Evolutionary conservation across 2,113 vertebrate species (phyloP).

Genomic region (Melanotaenia duboulayi): DNA sequence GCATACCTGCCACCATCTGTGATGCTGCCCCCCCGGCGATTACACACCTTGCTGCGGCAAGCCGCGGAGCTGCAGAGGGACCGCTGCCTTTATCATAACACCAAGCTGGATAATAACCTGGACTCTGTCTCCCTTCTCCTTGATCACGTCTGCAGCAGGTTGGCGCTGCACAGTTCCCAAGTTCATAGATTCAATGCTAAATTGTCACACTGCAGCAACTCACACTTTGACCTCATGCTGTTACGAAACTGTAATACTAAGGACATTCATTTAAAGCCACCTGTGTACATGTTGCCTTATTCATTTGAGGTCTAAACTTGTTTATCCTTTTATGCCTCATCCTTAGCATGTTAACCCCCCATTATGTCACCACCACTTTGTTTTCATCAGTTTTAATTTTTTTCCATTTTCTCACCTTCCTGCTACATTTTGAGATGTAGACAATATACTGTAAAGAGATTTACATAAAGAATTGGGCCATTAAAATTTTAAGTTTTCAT

Average conservation of each 20-base stretch:
- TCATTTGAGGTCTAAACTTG: not conserved
- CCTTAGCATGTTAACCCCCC: not conserved
- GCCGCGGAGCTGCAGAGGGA: conserved; percentile 97
- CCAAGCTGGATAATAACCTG: conserved; percentile 94
- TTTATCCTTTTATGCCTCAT: not conserved
- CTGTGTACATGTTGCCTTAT: not conserved
- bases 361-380: not conserved
- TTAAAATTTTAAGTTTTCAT: not conserved
- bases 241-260: no score
- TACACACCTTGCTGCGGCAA: conserved; percentile 96
- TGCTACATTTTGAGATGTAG: not conserved
- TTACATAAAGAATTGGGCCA: no score
- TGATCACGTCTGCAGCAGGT: conserved; percentile 99
- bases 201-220: conserved; percentile 5
- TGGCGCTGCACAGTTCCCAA: conserved; percentile 15
- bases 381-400: not conserved
- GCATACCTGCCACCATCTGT: conserved; percentile 97
- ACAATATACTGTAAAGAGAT: not conserved
- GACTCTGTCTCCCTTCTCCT: conserved; percentile 96
- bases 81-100: conserved; percentile 99
- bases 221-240: no score
- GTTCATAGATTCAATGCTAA: not conserved
- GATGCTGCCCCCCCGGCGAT: conserved; percentile 96
- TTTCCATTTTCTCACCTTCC: no score
- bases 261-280: no score